Evolutionary conservation across 2,797 vertebrate species (phyloP).

Genomic region (Acanthurus tractus): DNA sequence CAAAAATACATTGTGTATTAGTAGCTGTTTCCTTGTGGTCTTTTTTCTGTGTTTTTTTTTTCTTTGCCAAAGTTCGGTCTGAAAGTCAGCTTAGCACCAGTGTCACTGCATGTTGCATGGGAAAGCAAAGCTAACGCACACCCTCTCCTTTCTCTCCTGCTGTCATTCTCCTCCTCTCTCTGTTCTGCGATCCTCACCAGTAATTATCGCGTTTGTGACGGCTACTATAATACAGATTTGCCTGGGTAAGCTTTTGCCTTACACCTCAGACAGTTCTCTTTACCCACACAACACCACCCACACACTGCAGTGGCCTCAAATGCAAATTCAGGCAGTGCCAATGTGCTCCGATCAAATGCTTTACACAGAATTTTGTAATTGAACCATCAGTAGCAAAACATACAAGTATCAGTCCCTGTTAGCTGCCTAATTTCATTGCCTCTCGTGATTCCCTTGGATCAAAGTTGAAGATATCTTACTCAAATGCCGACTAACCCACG

Average conservation of each 20-base stretch:
- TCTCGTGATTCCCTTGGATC: constrained; percentile 62
- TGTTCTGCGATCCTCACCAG: constrained; percentile 94
- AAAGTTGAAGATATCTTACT: constrained; percentile 73
- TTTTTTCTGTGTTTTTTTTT: constrained; percentile 41
- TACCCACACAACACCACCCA: constrained; percentile 62
- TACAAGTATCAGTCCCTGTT: constrained; percentile 65
- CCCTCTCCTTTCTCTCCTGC: constrained; percentile 88
- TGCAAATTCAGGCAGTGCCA: constrained; percentile 47
- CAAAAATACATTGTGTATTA: constrained; percentile 36
- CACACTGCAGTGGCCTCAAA: constrained; percentile 33
- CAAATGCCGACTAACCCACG: constrained; percentile 77
- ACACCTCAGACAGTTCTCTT: constrained; percentile 84
- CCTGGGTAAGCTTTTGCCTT: constrained; percentile 98
- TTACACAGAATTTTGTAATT: constrained; percentile 64
- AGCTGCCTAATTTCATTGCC: constrained; percentile 81
- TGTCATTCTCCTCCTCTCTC: constrained; percentile 88
- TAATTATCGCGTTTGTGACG: constrained; percentile 99
- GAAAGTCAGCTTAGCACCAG: constrained; percentile 41
- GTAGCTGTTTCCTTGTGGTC: constrained; percentile 57
- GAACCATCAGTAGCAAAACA: constrained; percentile 80
- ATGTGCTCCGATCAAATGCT: constrained; percentile 49
- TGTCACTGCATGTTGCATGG: constrained; percentile 94
- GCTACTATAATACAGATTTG: constrained; percentile 99
- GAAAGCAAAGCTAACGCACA: constrained; percentile 92
- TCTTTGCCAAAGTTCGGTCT: constrained; percentile 51